phyloP scores from a whole-genome alignment of 2,113 vertebrate species.

The Ailurus styani region DNA sequence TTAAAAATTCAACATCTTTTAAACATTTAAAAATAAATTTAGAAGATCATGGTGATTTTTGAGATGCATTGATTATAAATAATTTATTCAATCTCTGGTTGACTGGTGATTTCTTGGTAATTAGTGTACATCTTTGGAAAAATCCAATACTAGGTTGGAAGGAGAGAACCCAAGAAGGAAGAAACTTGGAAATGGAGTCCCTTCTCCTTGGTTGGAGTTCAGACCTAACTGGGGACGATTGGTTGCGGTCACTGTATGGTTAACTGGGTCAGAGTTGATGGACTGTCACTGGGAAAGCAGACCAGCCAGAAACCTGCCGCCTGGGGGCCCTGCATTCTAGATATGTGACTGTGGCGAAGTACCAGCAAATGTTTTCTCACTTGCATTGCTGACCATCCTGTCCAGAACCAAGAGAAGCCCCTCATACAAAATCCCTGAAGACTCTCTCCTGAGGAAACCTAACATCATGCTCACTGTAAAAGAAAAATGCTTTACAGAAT shows the following conservation, averaged over 20 bases:
- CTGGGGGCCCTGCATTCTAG: background rate
- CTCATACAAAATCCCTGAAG: background rate
- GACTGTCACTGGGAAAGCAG: background rate
- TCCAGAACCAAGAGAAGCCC: background rate
- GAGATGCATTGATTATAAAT: background rate
- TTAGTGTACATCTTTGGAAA: background rate
- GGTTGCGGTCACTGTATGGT: rapidly evolving
- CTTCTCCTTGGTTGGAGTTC: background rate
- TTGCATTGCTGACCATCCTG: background rate
- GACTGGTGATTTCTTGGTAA: background rate
- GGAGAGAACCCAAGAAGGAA: background rate
- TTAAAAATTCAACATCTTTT: background rate
- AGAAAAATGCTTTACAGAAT: background rate
- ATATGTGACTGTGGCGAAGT: background rate
- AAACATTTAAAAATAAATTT: background rate
- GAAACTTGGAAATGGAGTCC: background rate
- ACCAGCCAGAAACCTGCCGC: background rate
- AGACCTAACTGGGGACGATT: background rate
- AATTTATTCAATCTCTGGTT: background rate
- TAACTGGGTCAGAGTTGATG: background rate
- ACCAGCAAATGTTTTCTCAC: background rate
- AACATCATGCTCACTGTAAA: background rate
- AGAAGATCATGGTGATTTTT: background rate
- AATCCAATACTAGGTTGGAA: background rate
- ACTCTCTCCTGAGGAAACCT: background rate